Base-by-base conservation (phyloP, 30 jellyfish, hydroid and myxozoan species). In the Aurelia aurita region DNA sequence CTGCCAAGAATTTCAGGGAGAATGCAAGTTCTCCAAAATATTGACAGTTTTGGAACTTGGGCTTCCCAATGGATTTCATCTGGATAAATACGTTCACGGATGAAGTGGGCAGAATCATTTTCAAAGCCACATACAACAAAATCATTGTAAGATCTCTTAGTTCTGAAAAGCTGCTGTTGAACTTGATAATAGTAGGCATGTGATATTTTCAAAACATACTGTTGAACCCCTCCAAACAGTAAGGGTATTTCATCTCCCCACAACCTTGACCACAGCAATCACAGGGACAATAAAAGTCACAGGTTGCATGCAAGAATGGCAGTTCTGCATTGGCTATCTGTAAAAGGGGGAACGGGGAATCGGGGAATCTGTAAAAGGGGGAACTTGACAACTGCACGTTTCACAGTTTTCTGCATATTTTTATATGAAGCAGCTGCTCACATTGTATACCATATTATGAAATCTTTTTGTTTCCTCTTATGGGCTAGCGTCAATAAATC, bases 101-200 rank as follows among this genome's bases (percentile, higher is more conserved):
- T 46, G 44, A 75, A 75, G 19, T 57, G 76, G 76, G 87, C 87
- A 58, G 74, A 75, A 54, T 47, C 76, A 34, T 72, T 26, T n/a
- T n/a, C n/a, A n/a, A n/a, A n/a, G n/a, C n/a, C n/a, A n/a, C n/a
- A n/a, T n/a, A n/a, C n/a, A n/a, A 43, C 49, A 9, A 72, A 72
- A 72, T 72, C 84, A 39, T 72, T 72, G 84, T 72, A 72, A 29
- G 11, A 72, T 35, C 69, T 45, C 84, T 35, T 72, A 43, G 84
- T 72, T 72, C 69, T 72, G 84, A 72, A 72, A 29, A 72, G 84
- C 65, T 78, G 89, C 69, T 59, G 89, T 62, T 78, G 89, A 78
- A 78, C 89, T 78, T 78, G 89, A 39, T 78, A 78, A 65, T 78
- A 78, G 75, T 61, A 78, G 51, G 89, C 89, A 78, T 78, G 89